phyloP scores from a whole-genome alignment of 2,888 invertebrate genomes.

The Diaprepes abbreviatus region DNA sequence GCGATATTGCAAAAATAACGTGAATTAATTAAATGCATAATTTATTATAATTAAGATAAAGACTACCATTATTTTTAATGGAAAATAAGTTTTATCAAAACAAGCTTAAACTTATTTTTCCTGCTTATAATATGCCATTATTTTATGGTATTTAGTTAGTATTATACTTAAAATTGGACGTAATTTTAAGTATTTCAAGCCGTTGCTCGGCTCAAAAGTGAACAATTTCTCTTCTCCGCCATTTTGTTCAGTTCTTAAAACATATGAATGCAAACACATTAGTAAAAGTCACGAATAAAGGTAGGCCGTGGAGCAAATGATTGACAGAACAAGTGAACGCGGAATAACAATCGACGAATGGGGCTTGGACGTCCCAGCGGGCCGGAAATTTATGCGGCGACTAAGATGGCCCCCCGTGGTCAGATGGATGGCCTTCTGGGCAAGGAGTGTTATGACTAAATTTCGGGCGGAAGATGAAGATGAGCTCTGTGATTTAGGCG shows the following conservation, averaged over 20 bases:
- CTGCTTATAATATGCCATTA: too few species aligned
- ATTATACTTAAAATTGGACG: neutral
- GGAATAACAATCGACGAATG: conserved; percentile 61
- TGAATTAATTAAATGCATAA: too few species aligned
- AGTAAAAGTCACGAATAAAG: conserved; percentile 48
- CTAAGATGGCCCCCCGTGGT: conserved; percentile 47
- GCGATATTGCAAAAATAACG: too few species aligned
- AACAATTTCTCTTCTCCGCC: conserved; percentile 23
- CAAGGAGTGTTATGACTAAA: conserved; percentile 45
- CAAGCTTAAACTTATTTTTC: too few species aligned
- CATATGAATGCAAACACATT: conserved; percentile 37
- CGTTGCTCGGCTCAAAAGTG: neutral
- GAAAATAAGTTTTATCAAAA: too few species aligned
- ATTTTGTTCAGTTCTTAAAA: conserved; percentile 36
- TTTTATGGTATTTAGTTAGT: too few species aligned
- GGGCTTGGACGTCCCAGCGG: conserved; percentile 44
- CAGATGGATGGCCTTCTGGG: conserved; percentile 39
- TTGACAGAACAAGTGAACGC: conserved; percentile 62
- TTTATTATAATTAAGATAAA: too few species aligned
- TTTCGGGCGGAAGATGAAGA: conserved; percentile 32
- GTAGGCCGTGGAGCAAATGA: conserved; percentile 54
- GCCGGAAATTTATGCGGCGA: conserved; percentile 46
- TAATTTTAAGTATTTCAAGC: neutral
- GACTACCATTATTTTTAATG: too few species aligned
- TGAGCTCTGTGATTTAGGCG: conserved; percentile 23